Percentiles rank a stretch among this genome's conserved stretches.
These are phyloP conservation scores for Caenorhabditis sp. DNA, from an alignment of 2,888 invertebrate species.

Conservation along the genomic window DNA sequence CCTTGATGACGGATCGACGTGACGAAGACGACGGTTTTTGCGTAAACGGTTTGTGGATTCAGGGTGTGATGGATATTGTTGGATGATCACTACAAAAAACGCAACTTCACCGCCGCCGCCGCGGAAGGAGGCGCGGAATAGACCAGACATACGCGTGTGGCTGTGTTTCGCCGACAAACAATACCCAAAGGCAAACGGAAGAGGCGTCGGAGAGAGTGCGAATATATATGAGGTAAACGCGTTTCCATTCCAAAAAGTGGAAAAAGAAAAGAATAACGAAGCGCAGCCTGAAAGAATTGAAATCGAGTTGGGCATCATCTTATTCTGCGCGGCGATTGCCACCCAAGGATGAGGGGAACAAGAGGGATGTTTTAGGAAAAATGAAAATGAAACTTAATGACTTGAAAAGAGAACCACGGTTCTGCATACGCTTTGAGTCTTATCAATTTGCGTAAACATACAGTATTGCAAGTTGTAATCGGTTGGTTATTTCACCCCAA, in stretches of 20 bases:
- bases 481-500: conserved; percentile 10
- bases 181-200: conserved; percentile 55
- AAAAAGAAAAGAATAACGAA: conserved; percentile 45
- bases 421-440: not conserved
- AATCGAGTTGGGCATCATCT: conserved; percentile 30
- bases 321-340: not conserved
- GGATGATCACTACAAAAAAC: conserved; percentile 31
- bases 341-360: not conserved
- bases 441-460: conserved; percentile 5
- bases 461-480: conserved; percentile 1
- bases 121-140: conserved; percentile 43
- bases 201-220: conserved; percentile 38
- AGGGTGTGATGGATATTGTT: conserved; percentile 3
- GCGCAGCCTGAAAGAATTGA: conserved; percentile 42
- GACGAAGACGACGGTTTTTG: not conserved
- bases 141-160: conserved; percentile 27
- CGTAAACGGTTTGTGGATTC: conserved; percentile 16
- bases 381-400: not conserved
- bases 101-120: conserved; percentile 43
- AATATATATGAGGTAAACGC: conserved; percentile 45
- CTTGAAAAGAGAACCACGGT: not conserved
- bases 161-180: conserved; percentile 51
- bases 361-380: not conserved
- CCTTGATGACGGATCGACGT: not conserved
- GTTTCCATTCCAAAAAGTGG: conserved; percentile 42